Evolutionary conservation across 2,113 vertebrate genomes (phyloP), one percentile per base, ranked within the genome.

Genomic region (Pachyramphus minor): DNA sequence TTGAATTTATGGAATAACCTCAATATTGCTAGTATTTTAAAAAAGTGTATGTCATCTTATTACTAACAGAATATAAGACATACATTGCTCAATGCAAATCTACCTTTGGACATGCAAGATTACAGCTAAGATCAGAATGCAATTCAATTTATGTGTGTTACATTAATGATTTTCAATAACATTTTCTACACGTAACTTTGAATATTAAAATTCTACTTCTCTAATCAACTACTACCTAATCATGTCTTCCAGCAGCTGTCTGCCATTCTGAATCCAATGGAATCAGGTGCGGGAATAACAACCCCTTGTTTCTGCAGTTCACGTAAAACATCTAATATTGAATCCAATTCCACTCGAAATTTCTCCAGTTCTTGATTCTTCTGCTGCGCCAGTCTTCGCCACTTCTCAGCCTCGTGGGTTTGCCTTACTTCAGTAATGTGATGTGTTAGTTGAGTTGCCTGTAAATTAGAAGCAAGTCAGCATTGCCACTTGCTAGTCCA

Each of bases 321-420:
- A 84, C 98, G 98, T 68, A 99, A 89, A 30, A 99, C 98, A 60
- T 99, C 99, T 56, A 99, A 79, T 71, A 99, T 99, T 2, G 99
- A 98, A 97, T 99, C 99, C 86, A 99, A 66, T 89, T 99, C 99
- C 50, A 97, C 92, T 39, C 99, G 98, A 87, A 99, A 99, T 71
- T 92, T 97, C 75, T 99, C 98, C 90, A 99, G 97, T 58, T 99
- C 99, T 44, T 79, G 98, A 78, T 98, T 98, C 95, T 98, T 99
- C n/a, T 96, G 76, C 84, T 99, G 98, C 4, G 98, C 98, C n/a
- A 99, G 91, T 21, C 94, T 97, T 60, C 96, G 98, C 99, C 99
- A 99, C 87, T 93, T 98, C 50, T 98, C 97, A 27, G 76, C 95
- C 96, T 99, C 98, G 3, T 92, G 97, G 85, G 87, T 97, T 84